Base-by-base conservation (phyloP, 92 coral and sea anemone genomes). In the Porites evermanni region DNA sequence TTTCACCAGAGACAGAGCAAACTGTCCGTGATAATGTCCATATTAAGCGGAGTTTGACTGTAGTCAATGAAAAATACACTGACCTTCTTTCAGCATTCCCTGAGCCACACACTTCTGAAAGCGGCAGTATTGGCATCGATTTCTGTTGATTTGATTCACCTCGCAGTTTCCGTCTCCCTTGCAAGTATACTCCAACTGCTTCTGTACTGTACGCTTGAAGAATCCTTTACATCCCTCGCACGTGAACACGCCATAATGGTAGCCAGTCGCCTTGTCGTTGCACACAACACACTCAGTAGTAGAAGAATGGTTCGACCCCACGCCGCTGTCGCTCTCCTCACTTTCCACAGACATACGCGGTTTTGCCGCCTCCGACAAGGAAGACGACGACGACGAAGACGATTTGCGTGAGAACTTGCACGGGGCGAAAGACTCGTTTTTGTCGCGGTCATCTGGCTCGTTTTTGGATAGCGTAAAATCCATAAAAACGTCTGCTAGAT, bases 201-300 rank as follows among this genome's bases (percentile, higher is more conserved):
- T 97, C 87, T 97, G 99, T 12, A 97, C 98, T 18, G 99, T 97
- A 10, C 99, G 89, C 61, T 97, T 97, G 75, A 97, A 97, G 80
- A 97, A 97, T 32, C 99, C 99, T 63, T 97, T 97, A 65, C 99
- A 97, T 3, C 99, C 99, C 74, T 97, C 99, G 75, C 99, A 97
- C 6, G 99, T 97, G 83, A 97, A 97, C 72, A 97, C 99, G 0
- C 98, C 98, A 88, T 97, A 97, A 77, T 97, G 99, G 81, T 97
- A 97, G 1, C 99, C 99, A 14, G 98, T 95, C 17, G 99, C 99
- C 74, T 93, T 95, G 82, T 97, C 99, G 63, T 70, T 87, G 79
- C 99, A 97, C 26, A 97, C 99, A 2, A 97, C 98, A 51, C 99
- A 97, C 29, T 88, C 52, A 67, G 94, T 20, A 69, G 79, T 50